Conservation (phyloP, 2,797 vertebrate genomes). For the Neoniphon sammara region DNA sequence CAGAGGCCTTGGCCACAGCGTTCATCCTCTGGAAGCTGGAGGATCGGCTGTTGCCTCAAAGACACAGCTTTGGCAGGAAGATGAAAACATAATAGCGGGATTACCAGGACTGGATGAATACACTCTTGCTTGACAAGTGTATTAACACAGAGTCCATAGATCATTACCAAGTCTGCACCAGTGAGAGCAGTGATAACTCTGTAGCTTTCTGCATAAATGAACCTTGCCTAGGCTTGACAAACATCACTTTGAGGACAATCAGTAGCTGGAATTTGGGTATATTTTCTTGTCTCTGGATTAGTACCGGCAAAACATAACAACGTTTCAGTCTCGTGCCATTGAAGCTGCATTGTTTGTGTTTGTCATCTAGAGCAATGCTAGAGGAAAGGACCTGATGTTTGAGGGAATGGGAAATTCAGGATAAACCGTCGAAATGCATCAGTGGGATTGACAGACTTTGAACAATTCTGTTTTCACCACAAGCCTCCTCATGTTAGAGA, state of each 20-base stretch:
- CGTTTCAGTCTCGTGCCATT: conserved; percentile 15
- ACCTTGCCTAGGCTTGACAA: conserved; percentile 30
- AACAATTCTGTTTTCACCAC: conserved; percentile 63
- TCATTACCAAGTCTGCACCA: conserved; percentile 23
- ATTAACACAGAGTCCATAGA: conserved; percentile 19
- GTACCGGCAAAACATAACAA: conserved; percentile 24
- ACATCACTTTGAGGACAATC: conserved; percentile 38
- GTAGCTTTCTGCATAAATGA: conserved; percentile 44
- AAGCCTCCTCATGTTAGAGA: conserved; percentile 58
- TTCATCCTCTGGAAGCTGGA: conserved; percentile 57
- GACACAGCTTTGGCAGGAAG: conserved; percentile 65
- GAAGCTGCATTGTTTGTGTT: conserved; percentile 62
- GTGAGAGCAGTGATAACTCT: conserved; percentile 48
- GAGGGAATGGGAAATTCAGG: conserved; percentile 56
- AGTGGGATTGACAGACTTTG: conserved; percentile 67
- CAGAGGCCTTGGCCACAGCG: conserved; percentile 65
- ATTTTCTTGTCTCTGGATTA: conserved; percentile 25
- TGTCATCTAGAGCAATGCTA: conserved; percentile 38
- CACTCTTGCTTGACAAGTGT: conserved; percentile 61
- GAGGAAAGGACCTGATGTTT: conserved; percentile 53
- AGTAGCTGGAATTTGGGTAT: conserved; percentile 27
- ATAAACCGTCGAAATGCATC: conserved; percentile 64
- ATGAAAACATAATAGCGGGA: conserved; percentile 56
- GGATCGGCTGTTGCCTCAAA: conserved; percentile 70
- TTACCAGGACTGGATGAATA: conserved; percentile 60